Base-by-base conservation (phyloP, 2,797 vertebrate genomes). In the Sebastiscus tertius region DNA sequence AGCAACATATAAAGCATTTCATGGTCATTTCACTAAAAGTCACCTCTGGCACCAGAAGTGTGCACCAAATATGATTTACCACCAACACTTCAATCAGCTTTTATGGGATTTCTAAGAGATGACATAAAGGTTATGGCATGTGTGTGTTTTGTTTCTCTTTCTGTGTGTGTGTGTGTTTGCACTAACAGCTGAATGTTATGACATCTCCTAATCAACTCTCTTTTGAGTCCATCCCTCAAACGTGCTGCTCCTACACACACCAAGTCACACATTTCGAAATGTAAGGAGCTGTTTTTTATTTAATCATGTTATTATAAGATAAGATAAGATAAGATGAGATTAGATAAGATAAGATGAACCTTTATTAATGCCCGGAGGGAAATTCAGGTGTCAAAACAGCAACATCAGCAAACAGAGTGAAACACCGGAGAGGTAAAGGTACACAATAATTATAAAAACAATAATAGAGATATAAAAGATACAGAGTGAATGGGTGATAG, bases 11-110 rank as follows among this genome's bases (percentile, higher is more conserved):
- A 1, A 16, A 24, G 22, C 27, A 72, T 61, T 62, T 86, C 36
- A 79, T 59, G 60, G 75, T 65, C 49, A 72, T 68, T 59, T 42
- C 31, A 71, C 26, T 70, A 52, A 81, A 82, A 52, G 75, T 66
- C 2, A 26, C 67, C 73, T 31, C 10, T 39, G 69, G 72, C 63
- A 73, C 81, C 62, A 42, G 36, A 46, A 46, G 56, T 77, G 29
- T 73, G 72, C 14, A 61, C 60, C 46, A 59, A 22, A 64, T 26
- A 24, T 39, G 6, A 61, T 67, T 24, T 72, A 4, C 33, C 52
- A 31, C 8, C 20, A 70, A 29, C 56, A 63, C 18, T 52, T 62
- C 1, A 65, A 3, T 2, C 31, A 59, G 27, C 74, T 5, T 68
- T 59, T 13, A 31, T 26, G 6, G 16, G 18, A 34, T 56, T 60